Conservation (phyloP, 2,113 vertebrate species). For the Neopipo cinnamomea region DNA sequence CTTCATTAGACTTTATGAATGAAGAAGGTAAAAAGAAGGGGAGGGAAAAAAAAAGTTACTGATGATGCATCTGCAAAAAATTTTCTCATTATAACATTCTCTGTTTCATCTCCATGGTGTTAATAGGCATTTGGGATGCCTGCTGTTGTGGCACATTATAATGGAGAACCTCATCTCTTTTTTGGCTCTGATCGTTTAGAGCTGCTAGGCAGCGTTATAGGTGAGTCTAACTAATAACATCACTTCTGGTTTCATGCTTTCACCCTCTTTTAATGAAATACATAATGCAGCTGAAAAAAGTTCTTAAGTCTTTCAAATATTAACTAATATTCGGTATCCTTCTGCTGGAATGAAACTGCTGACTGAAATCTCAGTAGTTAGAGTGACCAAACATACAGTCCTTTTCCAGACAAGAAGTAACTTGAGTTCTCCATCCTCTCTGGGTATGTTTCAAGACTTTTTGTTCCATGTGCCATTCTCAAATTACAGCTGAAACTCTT, state of each 20-base stretch:
- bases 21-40: background rate
- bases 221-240: conserved; percentile 71
- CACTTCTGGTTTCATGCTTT: background rate
- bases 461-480: background rate
- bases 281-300: background rate
- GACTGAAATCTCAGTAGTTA: background rate
- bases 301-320: background rate
- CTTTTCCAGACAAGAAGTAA: background rate
- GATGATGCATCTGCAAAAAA: background rate
- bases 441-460: background rate
- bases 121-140: conserved; percentile 89
- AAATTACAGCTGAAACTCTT: background rate
- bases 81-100: background rate
- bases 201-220: conserved; percentile 82
- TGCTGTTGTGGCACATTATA: conserved; percentile 77
- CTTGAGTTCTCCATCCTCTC: background rate
- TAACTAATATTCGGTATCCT: background rate
- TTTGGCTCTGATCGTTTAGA: conserved; percentile 94
- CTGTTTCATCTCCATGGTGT: background rate
- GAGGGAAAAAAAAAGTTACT: background rate
- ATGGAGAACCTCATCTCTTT: conserved; percentile 78
- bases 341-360: background rate
- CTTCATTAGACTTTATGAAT: background rate
- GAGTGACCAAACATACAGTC: background rate
- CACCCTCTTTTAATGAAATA: background rate